Percentiles rank a stretch among this genome's conserved stretches.
These are phyloP conservation scores for Hanleya hanleyi DNA, from an alignment of 2,888 invertebrate species.

Conservation along the genomic window DNA sequence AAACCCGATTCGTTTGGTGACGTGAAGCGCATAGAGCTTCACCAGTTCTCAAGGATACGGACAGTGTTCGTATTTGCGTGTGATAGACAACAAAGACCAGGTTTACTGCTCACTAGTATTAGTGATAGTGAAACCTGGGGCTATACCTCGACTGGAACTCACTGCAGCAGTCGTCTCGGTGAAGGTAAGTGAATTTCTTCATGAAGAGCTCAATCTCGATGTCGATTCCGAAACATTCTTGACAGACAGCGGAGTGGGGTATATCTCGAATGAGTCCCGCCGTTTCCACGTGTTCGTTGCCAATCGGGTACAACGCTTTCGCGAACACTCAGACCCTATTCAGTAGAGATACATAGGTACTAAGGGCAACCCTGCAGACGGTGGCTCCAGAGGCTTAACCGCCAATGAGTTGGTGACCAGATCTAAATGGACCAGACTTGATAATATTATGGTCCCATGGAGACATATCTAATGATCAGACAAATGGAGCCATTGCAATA, in stretches of 20 bases:
- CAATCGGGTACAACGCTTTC: conserved; percentile 1
- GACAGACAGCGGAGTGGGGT: conserved; percentile 31
- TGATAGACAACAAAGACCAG: conserved; percentile 16
- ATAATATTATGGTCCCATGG: not conserved
- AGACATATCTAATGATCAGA: not conserved
- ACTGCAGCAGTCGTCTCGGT: conserved; percentile 31
- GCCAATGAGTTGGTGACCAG: conserved; percentile 7
- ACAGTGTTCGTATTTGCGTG: conserved; percentile 40
- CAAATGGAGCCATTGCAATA: not conserved
- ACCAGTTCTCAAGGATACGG: conserved; percentile 46
- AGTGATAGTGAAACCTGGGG: conserved; percentile 23
- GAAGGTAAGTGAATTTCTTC: conserved; percentile 5
- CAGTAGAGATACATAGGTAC: conserved; percentile 14
- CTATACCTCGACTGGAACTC: conserved; percentile 33
- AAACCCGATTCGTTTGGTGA: conserved; percentile 37
- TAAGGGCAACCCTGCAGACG: conserved; percentile 34
- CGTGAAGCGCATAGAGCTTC: conserved; percentile 24
- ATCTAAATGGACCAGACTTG: conserved; percentile 11
- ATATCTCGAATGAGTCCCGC: conserved; percentile 17
- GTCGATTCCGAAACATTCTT: conserved; percentile 23
- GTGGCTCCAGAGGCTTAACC: conserved; percentile 32
- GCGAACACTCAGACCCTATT: not conserved
- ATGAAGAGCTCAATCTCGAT: conserved; percentile 16
- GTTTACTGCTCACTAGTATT: conserved; percentile 25
- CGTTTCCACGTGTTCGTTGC: conserved; percentile 16